A percentile compares a stretch with the other conserved stretches of the same genome.
Conservation (phyloP, 2,888 invertebrate genomes). For the Coelopa pilipes region DNA sequence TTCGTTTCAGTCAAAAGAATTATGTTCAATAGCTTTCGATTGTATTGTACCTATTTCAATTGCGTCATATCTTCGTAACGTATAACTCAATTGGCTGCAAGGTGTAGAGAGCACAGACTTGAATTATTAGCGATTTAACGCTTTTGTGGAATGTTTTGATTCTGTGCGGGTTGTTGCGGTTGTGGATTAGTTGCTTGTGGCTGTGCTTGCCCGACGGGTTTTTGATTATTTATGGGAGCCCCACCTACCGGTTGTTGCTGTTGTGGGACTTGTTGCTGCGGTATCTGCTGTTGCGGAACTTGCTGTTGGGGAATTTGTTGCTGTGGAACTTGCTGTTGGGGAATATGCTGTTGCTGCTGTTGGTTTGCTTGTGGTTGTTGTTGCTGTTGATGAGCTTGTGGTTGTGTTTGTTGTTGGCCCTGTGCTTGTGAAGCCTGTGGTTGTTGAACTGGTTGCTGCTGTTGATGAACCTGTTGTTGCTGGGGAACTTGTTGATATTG, state of each 20-base stretch:
- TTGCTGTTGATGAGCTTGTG: conserved; percentile 44
- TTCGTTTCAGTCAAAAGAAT: too few species aligned
- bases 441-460: conserved; percentile 46
- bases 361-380: conserved; percentile 39
- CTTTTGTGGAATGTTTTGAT: conserved; percentile 47
- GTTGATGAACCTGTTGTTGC: conserved; percentile 37
- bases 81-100: too few species aligned
- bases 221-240: too few species aligned
- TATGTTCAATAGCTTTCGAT: too few species aligned
- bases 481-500: conserved; percentile 42
- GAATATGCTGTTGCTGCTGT: conserved; percentile 39
- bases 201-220: too few species aligned
- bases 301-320: conserved; percentile 40
- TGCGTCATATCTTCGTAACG: too few species aligned
- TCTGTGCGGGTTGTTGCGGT: conserved; percentile 5
- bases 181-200: conserved; percentile 19
- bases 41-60: too few species aligned
- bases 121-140: too few species aligned
- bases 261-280: conserved; percentile 39
- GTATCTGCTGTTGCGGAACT: conserved; percentile 39
- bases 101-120: too few species aligned
- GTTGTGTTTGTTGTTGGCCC: conserved; percentile 48
- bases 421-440: conserved; percentile 38
- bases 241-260: conserved; percentile 20
- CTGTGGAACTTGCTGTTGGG: conserved; percentile 40